Evolutionary conservation across 2,113 vertebrate genomes (phyloP), one percentile per base, ranked within the genome.

Genomic region (Menidia beryllina): DNA sequence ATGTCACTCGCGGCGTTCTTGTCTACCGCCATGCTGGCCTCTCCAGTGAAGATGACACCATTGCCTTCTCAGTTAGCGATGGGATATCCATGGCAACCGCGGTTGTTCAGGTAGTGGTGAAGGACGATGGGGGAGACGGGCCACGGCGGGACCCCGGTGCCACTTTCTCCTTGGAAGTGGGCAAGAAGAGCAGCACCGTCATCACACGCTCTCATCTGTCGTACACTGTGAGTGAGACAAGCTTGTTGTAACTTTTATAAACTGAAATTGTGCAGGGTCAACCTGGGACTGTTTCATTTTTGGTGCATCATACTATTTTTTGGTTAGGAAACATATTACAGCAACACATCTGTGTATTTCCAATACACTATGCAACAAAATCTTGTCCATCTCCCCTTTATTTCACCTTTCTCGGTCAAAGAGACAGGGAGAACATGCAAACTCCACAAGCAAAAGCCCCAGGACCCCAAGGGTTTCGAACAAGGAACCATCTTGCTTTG

Each of bases 21-120:
- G 93, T 93, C 20, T 99, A 99, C 14, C 80, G 93, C 1, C 98
- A 99, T 0, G 89, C 94, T 0, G 96, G 96, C 3, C 94, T 93
- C 0, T 77, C 88, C 9, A 69, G 81, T 1, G 85, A 70, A 25
- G 94, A 96, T n/a, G 97, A 99, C 87, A 83, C 90, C 82, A 90
- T 98, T 91, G 94, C 94, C 25, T 90, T 99, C 91, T 94, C 95
- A 0, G 96, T 98, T 36, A 96, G 96, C 0, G 96, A 99, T 0
- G 96, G 97, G 0, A 77, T 94, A 53, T 93, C 93, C 15, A 93
- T 93, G 12, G 93, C 93, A 1, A 91, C 88, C 3, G 83, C 93
- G 0, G 82, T 92, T 36, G 91, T 99, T 86, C 93, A 91, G 71
- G 96, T 98, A 68, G 65, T 80, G 4, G 94, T 98, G 77, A 84